A percentile compares a stretch with the other conserved stretches of the same genome.
Evolutionary conservation across 2,797 vertebrate genomes (phyloP).

Genomic region (Limosa lapponica): DNA sequence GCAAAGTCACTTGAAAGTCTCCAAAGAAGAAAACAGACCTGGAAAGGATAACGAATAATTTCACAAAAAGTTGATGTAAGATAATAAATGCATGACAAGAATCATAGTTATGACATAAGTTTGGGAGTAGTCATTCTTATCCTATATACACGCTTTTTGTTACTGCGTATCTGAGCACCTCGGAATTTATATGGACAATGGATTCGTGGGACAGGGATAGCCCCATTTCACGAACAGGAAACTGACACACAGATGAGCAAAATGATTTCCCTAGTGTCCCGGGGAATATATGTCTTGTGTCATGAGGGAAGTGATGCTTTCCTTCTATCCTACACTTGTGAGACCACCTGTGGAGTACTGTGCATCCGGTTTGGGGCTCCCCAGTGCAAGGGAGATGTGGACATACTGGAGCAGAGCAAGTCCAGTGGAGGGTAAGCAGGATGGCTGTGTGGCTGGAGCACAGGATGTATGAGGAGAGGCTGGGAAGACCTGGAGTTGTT

Average conservation of each 20-base stretch:
- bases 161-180: not conserved
- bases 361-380: not conserved
- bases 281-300: not conserved
- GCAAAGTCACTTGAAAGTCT: not conserved
- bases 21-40: not conserved
- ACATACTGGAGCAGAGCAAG: not conserved
- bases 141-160: not conserved
- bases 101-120: not conserved
- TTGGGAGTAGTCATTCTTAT: not conserved
- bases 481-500: not conserved
- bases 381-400: not conserved
- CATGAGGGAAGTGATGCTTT: not conserved
- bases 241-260: not conserved
- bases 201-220: not conserved
- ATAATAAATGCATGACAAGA: not conserved
- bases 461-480: not conserved
- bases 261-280: not conserved
- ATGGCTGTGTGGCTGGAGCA: not conserved
- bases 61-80: not conserved
- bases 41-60: not conserved
- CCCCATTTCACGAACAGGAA: not conserved
- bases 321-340: not conserved
- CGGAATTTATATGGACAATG: not conserved
- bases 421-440: not conserved
- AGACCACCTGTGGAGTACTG: not conserved